phyloP scores from a whole-genome alignment of 1,140 invertebrate species.

The Drosophila punjabiensis region DNA sequence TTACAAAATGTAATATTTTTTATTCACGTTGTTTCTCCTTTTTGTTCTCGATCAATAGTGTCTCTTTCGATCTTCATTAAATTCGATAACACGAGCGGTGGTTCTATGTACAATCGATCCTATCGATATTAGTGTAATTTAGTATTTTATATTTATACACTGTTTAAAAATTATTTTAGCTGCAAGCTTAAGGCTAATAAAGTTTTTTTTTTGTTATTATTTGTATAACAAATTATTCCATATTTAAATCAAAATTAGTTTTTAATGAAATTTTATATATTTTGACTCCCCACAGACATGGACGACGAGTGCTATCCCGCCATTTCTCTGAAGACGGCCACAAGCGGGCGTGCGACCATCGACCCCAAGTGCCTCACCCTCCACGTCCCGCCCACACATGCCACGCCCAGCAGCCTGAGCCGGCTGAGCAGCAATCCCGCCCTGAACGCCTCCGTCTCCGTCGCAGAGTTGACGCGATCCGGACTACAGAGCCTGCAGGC shows the following conservation, averaged over 20 bases:
- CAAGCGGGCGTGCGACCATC: conserved; percentile 74
- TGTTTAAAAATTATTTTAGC: not conserved
- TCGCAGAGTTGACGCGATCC: conserved; percentile 42
- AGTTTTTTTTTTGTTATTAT: not conserved
- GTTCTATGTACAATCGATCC: too few relatives aligned
- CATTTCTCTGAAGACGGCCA: conserved; percentile 89
- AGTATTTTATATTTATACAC: too few relatives aligned
- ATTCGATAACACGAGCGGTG: too few relatives aligned
- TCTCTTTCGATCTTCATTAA: too few relatives aligned
- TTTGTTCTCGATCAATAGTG: too few relatives aligned
- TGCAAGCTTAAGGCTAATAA: not conserved
- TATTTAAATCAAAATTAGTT: not conserved
- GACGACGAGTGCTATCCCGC: conserved; percentile 93
- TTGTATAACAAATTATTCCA: not conserved
- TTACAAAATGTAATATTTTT: too few relatives aligned
- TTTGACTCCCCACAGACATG: conserved; percentile 88
- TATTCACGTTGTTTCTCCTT: too few relatives aligned
- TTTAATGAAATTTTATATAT: not conserved
- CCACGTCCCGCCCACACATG: conserved; percentile 63
- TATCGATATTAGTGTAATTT: too few relatives aligned
- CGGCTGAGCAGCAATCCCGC: conserved; percentile 59
- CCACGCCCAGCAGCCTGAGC: conserved; percentile 56
- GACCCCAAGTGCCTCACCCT: conserved; percentile 79
- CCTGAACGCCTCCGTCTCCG: conserved; percentile 44
- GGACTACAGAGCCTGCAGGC: conserved; percentile 30